Conservation (phyloP, 2,113 vertebrate genomes). For the Amphiprion ocellaris region DNA sequence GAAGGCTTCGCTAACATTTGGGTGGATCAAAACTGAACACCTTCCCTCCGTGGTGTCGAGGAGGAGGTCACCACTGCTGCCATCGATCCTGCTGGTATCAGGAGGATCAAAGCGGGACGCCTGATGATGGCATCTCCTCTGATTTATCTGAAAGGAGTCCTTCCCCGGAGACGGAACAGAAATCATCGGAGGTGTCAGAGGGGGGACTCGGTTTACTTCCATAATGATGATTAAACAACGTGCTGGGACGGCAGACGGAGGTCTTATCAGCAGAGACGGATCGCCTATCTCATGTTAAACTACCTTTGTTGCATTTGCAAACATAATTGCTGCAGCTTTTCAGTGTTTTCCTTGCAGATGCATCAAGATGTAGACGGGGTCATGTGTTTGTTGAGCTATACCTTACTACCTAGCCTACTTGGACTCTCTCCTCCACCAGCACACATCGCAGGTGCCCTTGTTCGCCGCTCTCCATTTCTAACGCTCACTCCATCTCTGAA, state of each 20-base stretch:
- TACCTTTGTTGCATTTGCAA: not conserved
- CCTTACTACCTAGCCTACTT: conserved; percentile 9
- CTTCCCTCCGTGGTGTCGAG: not conserved
- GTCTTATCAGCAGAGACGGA: too few species aligned
- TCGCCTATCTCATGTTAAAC: not conserved
- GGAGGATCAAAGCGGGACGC: conserved; percentile 3
- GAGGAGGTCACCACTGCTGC: not conserved
- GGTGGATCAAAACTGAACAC: not conserved
- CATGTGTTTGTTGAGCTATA: conserved; percentile 20
- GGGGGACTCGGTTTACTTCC: not conserved
- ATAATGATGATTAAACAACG: not conserved
- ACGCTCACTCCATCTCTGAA: conserved; percentile 55
- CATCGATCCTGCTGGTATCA: conserved; percentile 5
- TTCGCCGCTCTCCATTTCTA: conserved; percentile 6
- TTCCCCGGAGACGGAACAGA: not conserved
- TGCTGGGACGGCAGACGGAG: not conserved
- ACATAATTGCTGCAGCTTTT: not conserved
- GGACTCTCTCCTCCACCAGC: conserved; percentile 16
- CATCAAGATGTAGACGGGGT: conserved; percentile 19
- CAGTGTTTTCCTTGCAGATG: not conserved
- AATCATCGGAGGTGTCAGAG: not conserved
- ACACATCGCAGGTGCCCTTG: conserved; percentile 24
- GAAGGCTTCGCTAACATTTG: not conserved
- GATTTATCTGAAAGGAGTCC: conserved; percentile 12
- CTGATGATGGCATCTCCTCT: not conserved